Base-by-base conservation (phyloP, 2,888 invertebrate species). In the Abrostola tripartita region DNA sequence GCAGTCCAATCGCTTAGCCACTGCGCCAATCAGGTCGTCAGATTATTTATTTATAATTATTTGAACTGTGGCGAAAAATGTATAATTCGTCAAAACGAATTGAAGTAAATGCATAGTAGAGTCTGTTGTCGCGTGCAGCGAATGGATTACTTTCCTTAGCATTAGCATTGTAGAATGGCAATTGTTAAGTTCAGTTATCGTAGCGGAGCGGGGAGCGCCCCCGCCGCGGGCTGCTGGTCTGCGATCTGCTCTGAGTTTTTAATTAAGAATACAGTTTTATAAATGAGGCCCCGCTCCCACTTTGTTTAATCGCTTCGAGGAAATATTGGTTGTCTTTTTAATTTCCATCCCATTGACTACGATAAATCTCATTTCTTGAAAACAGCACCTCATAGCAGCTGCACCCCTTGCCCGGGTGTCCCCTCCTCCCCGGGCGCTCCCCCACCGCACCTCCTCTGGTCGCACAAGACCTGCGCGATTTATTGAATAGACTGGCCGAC, bases 241-340 rank as follows among this genome's bases (percentile, higher is more conserved):
- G 36, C 12, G 41, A 62, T 52, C 62, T 71, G 1, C 24, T 44
- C 56, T 52, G 52, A 49, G 52, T 61, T 40, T 63, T 68, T 72
- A 64, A 71, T 71, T 67, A 71, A 63, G 62, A 57, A n/a, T 14
- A 42, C 49, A 38, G 41, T 44, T 56, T 47, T 44, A 57, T 54
- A 58, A 52, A 73, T 69, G 59, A 66, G 55, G 61, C 35, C 55
- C n/a, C 9, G 47, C 53, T 55, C 60, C 62, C 40, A 53, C 50
- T 69, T 65, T 55, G 47, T 47, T 65, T 47, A 65, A 67, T 61
- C 52, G 57, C 52, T 63, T 52, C 55, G 54, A 56, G 50, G 41
- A 68, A 62, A 54, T 76, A 65, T 76, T 64, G 53, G 44, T 59
- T 71, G 61, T 75, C 65, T 76, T 81, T 81, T 83, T 81, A 74